Evolutionary conservation across 2,113 vertebrate species (phyloP).

Genomic region (Dipodomys ordii): DNA sequence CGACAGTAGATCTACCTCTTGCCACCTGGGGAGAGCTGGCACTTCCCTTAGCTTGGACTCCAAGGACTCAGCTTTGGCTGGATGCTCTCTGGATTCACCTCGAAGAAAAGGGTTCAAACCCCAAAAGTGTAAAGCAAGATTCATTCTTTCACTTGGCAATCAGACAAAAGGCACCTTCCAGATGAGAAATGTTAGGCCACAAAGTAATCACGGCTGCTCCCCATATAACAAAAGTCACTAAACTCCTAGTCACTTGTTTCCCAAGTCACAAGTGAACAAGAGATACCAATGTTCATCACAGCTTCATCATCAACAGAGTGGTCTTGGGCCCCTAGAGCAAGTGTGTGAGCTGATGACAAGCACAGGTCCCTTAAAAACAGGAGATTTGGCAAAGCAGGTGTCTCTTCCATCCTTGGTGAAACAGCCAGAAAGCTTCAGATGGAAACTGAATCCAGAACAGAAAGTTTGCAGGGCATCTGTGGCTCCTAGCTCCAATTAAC

Average conservation of each 20-base stretch:
- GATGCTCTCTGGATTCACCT: not conserved
- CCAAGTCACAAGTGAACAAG: not conserved
- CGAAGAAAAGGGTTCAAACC: slow-evolving; percentile 11
- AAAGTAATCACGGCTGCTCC: not conserved
- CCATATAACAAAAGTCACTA: not conserved
- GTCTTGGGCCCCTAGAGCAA: not conserved
- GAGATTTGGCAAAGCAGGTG: no score
- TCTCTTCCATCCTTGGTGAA: no score
- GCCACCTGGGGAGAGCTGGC: not conserved
- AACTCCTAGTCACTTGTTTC: not conserved
- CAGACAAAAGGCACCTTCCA: not conserved
- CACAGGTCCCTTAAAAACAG: not conserved
- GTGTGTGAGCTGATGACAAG: no score
- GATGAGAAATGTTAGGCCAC: not conserved
- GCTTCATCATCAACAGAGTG: not conserved
- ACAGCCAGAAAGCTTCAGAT: not conserved
- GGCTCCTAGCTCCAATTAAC: no score
- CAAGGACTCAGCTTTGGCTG: not conserved
- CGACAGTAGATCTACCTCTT: no score
- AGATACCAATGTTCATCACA: not conserved
- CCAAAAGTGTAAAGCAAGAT: not conserved
- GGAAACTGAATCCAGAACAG: not conserved
- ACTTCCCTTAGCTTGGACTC: not conserved
- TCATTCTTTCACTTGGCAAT: not conserved
- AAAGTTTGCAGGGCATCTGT: not conserved